Percentiles rank a stretch among this genome's conserved stretches.
phyloP scores from a whole-genome alignment of 2,797 vertebrate genomes.

The Coluber constrictor region DNA sequence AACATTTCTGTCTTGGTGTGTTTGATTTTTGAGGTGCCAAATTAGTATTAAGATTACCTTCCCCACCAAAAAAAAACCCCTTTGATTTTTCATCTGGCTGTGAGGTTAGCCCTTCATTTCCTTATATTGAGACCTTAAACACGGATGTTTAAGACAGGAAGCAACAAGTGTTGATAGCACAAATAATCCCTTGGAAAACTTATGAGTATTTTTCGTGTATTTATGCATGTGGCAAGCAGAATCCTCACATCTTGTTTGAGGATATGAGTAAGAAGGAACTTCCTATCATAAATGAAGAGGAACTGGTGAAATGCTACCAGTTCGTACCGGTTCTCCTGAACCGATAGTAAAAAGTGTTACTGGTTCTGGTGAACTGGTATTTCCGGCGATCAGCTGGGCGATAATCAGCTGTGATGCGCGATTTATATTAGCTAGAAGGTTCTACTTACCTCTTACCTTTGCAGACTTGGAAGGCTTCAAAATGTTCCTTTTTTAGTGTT shows the following conservation, averaged over 20 bases:
- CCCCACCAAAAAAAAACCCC: rapidly evolving
- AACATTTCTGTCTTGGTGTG: constrained; percentile 69
- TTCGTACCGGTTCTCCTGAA: too few species aligned
- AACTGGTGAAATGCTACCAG: too few species aligned
- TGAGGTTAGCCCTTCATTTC: constrained; percentile 73
- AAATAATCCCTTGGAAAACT: background rate
- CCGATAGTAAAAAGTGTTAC: too few species aligned
- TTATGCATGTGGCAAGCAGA: background rate
- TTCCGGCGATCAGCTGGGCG: too few species aligned
- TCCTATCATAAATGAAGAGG: background rate
- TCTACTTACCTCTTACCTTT: too few species aligned
- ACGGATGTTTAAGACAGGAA: background rate
- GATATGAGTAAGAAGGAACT: background rate
- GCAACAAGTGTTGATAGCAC: background rate
- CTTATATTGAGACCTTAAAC: constrained; percentile 3
- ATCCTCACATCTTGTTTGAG: background rate
- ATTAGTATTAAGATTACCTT: constrained; percentile 67
- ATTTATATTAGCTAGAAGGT: too few species aligned
- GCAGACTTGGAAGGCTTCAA: too few species aligned
- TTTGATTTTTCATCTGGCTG: constrained; percentile 42
- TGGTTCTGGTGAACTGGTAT: too few species aligned
- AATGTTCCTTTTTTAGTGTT: too few species aligned
- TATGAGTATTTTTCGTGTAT: background rate
- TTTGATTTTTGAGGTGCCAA: constrained; percentile 70
- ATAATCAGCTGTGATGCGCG: too few species aligned